Evolutionary conservation across 2,888 invertebrate species (phyloP).

Genomic region (Thysanoteuthis rhombus): DNA sequence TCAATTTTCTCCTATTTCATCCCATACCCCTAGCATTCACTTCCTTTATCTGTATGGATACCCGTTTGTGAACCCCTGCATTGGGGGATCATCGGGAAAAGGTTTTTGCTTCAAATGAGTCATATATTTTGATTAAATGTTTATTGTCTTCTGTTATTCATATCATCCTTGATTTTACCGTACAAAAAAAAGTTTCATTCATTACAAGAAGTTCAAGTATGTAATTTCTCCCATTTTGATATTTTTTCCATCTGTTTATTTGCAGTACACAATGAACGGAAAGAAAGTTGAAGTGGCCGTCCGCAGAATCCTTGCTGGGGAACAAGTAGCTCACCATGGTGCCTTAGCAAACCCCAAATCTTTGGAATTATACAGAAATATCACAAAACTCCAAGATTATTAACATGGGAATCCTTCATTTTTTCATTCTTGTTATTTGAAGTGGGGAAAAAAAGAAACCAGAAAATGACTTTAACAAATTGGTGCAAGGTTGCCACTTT

Average conservation of each 20-base stretch:
- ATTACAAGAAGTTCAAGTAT: too few relatives aligned
- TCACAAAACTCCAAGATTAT: slow-evolving; percentile 62
- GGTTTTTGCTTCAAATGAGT: too few relatives aligned
- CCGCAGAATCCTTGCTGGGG: slow-evolving; percentile 69
- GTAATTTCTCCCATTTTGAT: neutral
- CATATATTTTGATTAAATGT: too few relatives aligned
- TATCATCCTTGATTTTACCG: too few relatives aligned
- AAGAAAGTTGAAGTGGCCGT: slow-evolving; percentile 74
- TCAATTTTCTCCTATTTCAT: too few relatives aligned
- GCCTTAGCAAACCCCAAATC: slow-evolving; percentile 71
- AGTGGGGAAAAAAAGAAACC: neutral
- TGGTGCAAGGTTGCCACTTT: too few relatives aligned
- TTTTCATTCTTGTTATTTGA: neutral
- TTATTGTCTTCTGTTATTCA: too few relatives aligned
- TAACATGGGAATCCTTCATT: slow-evolving; percentile 27
- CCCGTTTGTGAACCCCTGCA: too few relatives aligned
- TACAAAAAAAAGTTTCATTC: too few relatives aligned
- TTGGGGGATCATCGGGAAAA: too few relatives aligned
- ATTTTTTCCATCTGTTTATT: slow-evolving; percentile 36
- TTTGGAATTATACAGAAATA: slow-evolving; percentile 67
- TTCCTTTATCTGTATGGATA: too few relatives aligned
- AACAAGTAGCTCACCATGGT: slow-evolving; percentile 69
- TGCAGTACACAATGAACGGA: slow-evolving; percentile 72
- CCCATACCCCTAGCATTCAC: too few relatives aligned
- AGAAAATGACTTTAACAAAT: neutral